These are phyloP conservation scores for Valencia hispanica DNA, from an alignment of 2,797 vertebrate species.

Conservation along the genomic window DNA sequence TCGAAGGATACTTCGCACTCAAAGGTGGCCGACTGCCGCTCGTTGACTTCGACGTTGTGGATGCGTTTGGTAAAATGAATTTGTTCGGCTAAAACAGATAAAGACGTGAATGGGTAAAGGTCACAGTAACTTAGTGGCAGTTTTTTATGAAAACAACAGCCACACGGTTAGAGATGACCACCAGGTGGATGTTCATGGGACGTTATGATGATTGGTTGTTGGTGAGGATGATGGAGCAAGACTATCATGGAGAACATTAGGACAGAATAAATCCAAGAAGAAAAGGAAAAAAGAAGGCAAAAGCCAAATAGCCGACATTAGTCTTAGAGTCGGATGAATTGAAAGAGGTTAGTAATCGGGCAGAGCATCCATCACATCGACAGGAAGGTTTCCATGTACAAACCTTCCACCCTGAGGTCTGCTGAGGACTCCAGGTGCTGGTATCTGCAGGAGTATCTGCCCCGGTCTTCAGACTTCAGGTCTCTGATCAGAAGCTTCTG, in stretches of 20 bases:
- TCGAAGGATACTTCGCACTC: slow-evolving; percentile 99
- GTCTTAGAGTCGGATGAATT: slow-evolving; percentile 49
- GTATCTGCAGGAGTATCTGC: slow-evolving; percentile 89
- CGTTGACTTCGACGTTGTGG: slow-evolving; percentile 97
- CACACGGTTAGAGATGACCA: slow-evolving; percentile 57
- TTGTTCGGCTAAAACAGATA: slow-evolving; percentile 91
- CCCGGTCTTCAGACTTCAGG: slow-evolving; percentile 91
- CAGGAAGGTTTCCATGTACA: slow-evolving; percentile 72
- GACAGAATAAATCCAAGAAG: slow-evolving; percentile 39
- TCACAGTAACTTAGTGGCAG: slow-evolving; percentile 43
- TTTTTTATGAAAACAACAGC: slow-evolving; percentile 50
- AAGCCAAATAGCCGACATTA: slow-evolving; percentile 51
- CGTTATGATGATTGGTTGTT: slow-evolving; percentile 24
- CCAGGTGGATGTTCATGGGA: slow-evolving; percentile 17
- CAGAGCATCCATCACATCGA: slow-evolving; percentile 56
- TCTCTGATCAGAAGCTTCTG: slow-evolving; percentile 93
- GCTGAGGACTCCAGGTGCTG: slow-evolving; percentile 90
- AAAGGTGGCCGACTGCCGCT: slow-evolving; percentile 95
- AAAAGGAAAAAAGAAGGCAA: slow-evolving; percentile 58
- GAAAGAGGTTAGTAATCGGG: slow-evolving; percentile 81
- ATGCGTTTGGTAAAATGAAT: slow-evolving; percentile 99
- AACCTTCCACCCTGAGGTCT: slow-evolving; percentile 95
- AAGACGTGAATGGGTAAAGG: slow-evolving; percentile 71
- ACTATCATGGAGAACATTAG: slow-evolving; percentile 43
- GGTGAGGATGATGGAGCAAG: slow-evolving; percentile 18